Evolutionary conservation across 2,113 vertebrate species (phyloP).

Genomic region (Misgurnus anguillicaudatus): DNA sequence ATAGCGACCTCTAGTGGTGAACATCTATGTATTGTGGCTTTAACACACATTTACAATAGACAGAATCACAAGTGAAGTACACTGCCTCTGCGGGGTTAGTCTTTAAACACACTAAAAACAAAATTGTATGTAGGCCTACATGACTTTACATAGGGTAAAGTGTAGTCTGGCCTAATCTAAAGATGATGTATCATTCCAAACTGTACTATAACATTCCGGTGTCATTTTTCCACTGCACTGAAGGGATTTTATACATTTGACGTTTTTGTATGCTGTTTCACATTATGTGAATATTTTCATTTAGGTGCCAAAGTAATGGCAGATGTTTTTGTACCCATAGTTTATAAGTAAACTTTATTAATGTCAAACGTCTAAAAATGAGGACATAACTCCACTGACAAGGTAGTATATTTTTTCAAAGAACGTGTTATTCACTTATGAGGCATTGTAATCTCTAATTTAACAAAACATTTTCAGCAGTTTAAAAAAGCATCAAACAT

Average conservation of each 20-base stretch:
- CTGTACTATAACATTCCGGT: slow-evolving; percentile 36
- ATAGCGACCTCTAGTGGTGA: too few relatives aligned
- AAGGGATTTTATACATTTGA: slow-evolving; percentile 41
- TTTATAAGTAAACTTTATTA: neutral
- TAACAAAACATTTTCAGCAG: neutral
- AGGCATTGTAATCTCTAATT: slow-evolving; percentile 7
- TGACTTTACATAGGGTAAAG: slow-evolving; percentile 28
- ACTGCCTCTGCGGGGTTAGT: slow-evolving; percentile 12
- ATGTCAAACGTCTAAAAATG: neutral
- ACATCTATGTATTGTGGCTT: too few relatives aligned
- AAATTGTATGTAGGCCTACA: neutral
- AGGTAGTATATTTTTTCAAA: slow-evolving; percentile 11
- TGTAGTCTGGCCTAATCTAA: slow-evolving; percentile 13
- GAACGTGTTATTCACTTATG: neutral
- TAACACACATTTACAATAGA: neutral
- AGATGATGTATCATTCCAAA: slow-evolving; percentile 19
- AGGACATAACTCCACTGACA: slow-evolving; percentile 10
- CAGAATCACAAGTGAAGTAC: slow-evolving; percentile 43
- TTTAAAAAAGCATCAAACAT: neutral
- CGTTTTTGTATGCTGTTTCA: slow-evolving; percentile 29
- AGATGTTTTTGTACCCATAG: slow-evolving; percentile 26
- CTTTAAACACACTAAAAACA: slow-evolving; percentile 30
- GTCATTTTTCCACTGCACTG: slow-evolving; percentile 11
- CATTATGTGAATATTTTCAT: slow-evolving; percentile 24
- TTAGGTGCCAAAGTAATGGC: slow-evolving; percentile 45